phyloP scores from a whole-genome alignment of 2,797 vertebrate genomes.

The Sphenodon punctatus region DNA sequence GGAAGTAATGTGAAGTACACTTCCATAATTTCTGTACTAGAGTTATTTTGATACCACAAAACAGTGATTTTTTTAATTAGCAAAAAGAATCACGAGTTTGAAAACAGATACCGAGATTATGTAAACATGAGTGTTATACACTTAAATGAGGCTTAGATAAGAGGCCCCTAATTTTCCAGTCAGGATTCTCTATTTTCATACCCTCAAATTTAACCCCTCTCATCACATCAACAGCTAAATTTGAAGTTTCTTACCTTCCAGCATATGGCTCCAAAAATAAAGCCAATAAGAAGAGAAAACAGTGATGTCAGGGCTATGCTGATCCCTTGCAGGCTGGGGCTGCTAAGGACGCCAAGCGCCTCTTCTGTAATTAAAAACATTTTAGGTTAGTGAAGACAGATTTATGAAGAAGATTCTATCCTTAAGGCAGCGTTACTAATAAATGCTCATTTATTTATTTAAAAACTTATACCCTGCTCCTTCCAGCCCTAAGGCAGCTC shows the following conservation, averaged over 20 bases:
- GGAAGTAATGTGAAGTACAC: not conserved
- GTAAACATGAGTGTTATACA: not conserved
- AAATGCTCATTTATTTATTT: not conserved
- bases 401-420: slow-evolving; percentile 5
- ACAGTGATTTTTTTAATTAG: no score
- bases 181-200: not conserved
- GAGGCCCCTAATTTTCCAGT: not conserved
- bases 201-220: not conserved
- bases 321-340: slow-evolving; percentile 72
- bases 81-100: not conserved
- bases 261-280: slow-evolving; percentile 79
- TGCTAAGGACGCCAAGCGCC: slow-evolving; percentile 52
- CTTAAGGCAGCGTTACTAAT: slow-evolving; percentile 15
- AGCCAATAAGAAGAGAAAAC: slow-evolving; percentile 76
- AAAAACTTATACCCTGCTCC: no score
- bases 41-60: not conserved
- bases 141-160: slow-evolving; percentile 17
- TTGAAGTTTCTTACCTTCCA: slow-evolving; percentile 74
- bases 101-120: not conserved
- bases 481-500: no score
- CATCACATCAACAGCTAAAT: not conserved
- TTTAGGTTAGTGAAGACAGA: slow-evolving; percentile 27
- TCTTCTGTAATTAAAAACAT: slow-evolving; percentile 71
- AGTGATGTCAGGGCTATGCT: slow-evolving; percentile 75
- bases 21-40: slow-evolving; percentile 3